Conservation (phyloP, 2,888 invertebrate genomes). For the Crossocerus cetratus region DNA sequence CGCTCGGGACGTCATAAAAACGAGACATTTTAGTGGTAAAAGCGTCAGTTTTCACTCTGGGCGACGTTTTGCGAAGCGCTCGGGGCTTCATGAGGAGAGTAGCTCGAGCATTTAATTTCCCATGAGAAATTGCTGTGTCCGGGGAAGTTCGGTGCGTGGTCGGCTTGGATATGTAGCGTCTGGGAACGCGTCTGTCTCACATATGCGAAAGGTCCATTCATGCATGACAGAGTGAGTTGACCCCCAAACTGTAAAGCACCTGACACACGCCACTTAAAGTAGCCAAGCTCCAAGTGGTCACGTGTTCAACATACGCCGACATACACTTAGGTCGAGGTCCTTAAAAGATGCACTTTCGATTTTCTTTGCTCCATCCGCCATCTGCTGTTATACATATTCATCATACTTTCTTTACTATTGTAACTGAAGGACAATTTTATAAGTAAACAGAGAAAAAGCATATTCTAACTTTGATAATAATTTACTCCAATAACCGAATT, state of each 20-base stretch:
- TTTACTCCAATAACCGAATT: no score
- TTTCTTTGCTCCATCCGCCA: no score
- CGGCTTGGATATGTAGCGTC: background rate
- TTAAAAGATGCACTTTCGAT: slow-evolving; percentile 48
- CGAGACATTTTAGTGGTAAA: slow-evolving; percentile 23
- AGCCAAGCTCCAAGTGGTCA: slow-evolving; percentile 67
- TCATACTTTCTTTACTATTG: no score
- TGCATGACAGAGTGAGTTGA: slow-evolving; percentile 59
- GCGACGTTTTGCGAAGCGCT: slow-evolving; percentile 52
- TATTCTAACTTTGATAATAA: no score
- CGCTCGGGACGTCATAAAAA: slow-evolving; percentile 40
- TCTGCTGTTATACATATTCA: no score
- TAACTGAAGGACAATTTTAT: no score
- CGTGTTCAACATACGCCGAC: slow-evolving; percentile 65
- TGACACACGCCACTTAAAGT: slow-evolving; percentile 54
- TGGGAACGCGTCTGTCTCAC: slow-evolving; percentile 43
- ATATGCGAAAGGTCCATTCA: slow-evolving; percentile 58
- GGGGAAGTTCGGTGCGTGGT: slow-evolving; percentile 9
- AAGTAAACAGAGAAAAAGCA: no score
- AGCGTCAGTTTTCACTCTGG: slow-evolving; percentile 38
- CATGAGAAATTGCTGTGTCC: slow-evolving; percentile 69
- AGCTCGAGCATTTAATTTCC: slow-evolving; percentile 67
- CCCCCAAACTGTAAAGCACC: slow-evolving; percentile 57
- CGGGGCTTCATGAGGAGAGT: slow-evolving; percentile 52
- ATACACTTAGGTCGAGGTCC: slow-evolving; percentile 39